Base-by-base conservation (phyloP, 2,888 invertebrate species). In the Pelosia muscerda region DNA sequence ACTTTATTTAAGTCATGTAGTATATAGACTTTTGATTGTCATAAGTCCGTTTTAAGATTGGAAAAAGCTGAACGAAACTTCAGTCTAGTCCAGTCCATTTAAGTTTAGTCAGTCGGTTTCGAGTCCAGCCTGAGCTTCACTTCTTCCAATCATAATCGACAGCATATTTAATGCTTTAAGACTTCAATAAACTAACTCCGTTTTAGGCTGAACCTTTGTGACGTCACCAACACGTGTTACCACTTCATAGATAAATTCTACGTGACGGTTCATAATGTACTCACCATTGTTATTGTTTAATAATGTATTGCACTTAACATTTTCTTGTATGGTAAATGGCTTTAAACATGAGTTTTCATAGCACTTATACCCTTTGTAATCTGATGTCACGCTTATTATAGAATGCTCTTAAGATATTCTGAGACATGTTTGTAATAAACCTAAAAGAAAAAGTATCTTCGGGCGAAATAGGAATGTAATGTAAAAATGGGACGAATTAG, bases 161-260 rank as follows among this genome's bases (percentile, higher is more conserved):
- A n/a, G n/a, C n/a, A n/a, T n/a, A n/a, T n/a, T n/a, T n/a, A n/a
- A n/a, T n/a, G n/a, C n/a, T n/a, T n/a, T n/a, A n/a, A n/a, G n/a
- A n/a, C n/a, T n/a, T n/a, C n/a, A n/a, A n/a, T n/a, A n/a, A n/a
- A n/a, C n/a, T n/a, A n/a, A 38, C 38, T 13, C 15, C 13, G 38
- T 38, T 38, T 38, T 15, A 15, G 38, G 38, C 38, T 38, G 13
- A 3, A 0, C 11, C 4, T 42, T 26, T 26, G n/a, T 38, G 26
- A 42, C 25, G 25, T 42, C 34, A 60, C 25, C 38, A 19, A 11
- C 25, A 60, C 63, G 66, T 58, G 60, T 34, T 60, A 34, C 49
- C 3, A 26, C 19, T 66, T 25, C 34, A 54, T 57, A 63, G 63
- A 66, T 66, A 42, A 55, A 60, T 34, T 15, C 26, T 26, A 63